These are phyloP conservation scores for Ivindomyrus marchei DNA, from an alignment of 2,113 vertebrate species.

Conservation along the genomic window DNA sequence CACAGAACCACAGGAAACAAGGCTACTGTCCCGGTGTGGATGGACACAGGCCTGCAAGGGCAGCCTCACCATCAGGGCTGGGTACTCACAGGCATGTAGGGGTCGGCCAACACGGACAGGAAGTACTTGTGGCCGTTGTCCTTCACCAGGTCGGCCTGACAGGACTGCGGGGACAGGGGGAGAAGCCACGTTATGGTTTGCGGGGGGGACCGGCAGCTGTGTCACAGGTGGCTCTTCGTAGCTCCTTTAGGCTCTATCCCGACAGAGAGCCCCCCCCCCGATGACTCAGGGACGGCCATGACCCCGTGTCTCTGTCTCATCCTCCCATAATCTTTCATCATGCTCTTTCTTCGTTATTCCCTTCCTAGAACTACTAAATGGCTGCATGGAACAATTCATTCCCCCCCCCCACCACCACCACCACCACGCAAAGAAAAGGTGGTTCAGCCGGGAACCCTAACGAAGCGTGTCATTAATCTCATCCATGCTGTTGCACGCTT, in stretches of 20 bases:
- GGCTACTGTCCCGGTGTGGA: background rate
- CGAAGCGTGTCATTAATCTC: background rate
- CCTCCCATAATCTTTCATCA: background rate
- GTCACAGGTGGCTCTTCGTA: background rate
- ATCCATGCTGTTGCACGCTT: background rate
- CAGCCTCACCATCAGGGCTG: background rate
- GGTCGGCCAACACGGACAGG: slow-evolving; percentile 92
- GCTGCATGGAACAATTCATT: background rate
- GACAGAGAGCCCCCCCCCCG: background rate
- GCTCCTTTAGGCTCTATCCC: background rate
- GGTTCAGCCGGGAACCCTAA: background rate
- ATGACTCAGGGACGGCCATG: background rate
- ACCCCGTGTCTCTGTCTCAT: background rate
- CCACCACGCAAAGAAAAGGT: background rate
- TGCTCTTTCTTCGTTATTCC: too few species aligned
- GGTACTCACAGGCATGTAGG: slow-evolving; percentile 91
- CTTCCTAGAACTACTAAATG: background rate
- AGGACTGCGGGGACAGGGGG: slow-evolving; percentile 65
- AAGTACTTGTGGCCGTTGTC: slow-evolving; percentile 99
- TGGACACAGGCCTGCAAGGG: background rate
- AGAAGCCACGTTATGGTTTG: background rate
- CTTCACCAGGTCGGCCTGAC: slow-evolving; percentile 96
- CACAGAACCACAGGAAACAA: background rate
- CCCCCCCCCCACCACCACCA: background rate
- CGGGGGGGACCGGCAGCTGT: background rate